Conservation (phyloP, 2,113 vertebrate genomes). For the Rhynchomys soricoides region DNA sequence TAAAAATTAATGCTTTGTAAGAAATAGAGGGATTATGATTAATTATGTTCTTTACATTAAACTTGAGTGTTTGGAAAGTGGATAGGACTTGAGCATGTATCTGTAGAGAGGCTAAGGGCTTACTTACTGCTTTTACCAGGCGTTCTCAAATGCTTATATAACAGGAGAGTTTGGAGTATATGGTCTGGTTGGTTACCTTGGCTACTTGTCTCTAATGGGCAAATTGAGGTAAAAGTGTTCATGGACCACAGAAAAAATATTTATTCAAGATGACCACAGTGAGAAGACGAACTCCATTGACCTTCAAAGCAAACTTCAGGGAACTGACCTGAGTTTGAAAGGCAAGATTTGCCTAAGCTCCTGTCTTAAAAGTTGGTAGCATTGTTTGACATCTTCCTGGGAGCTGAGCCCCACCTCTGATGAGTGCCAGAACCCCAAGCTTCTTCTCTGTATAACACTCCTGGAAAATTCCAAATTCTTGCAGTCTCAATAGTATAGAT, state of each 20-base stretch:
- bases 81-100: background rate
- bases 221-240: background rate
- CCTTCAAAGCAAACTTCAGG: background rate
- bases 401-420: background rate
- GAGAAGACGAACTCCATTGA: background rate
- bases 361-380: background rate
- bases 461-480: background rate
- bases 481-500: background rate
- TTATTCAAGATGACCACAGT: background rate
- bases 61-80: background rate
- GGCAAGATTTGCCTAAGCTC: too few species aligned
- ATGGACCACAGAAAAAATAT: background rate
- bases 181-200: too few species aligned
- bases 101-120: background rate
- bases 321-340: background rate
- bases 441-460: background rate
- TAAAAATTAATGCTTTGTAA: background rate
- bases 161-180: background rate
- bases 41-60: background rate
- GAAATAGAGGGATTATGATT: background rate
- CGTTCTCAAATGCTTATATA: background rate
- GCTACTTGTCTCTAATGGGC: background rate
- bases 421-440: background rate
- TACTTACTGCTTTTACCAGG: background rate
- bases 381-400: background rate